Percentiles rank a stretch among this genome's conserved stretches.
Evolutionary conservation across 2,797 vertebrate species (phyloP).

Genomic region (Bryconaethiops microstoma): DNA sequence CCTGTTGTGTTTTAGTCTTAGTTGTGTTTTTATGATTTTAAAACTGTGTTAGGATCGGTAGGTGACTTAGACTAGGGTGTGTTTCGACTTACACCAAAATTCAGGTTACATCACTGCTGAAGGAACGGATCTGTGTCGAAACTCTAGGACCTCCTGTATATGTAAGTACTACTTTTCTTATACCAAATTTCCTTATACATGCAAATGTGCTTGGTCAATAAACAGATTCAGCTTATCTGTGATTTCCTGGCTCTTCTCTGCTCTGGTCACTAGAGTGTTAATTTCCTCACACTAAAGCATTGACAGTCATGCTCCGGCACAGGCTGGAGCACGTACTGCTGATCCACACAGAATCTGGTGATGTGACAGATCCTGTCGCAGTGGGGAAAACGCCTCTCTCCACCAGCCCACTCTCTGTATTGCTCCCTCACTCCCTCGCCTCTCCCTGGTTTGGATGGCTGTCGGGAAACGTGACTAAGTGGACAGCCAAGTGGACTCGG

Average conservation of each 20-base stretch:
- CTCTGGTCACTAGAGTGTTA: slow-evolving; percentile 24
- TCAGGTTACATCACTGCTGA: no score
- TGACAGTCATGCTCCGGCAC: slow-evolving; percentile 27
- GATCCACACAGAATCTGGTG: slow-evolving; percentile 51
- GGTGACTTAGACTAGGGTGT: no score
- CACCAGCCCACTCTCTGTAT: slow-evolving; percentile 21
- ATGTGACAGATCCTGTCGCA: slow-evolving; percentile 58
- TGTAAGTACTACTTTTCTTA: not conserved
- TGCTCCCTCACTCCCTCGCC: not conserved
- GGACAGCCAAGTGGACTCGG: slow-evolving; percentile 42
- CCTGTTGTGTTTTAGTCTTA: no score
- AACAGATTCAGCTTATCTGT: not conserved
- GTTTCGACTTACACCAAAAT: no score
- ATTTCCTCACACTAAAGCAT: slow-evolving; percentile 33
- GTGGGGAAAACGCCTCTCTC: slow-evolving; percentile 35
- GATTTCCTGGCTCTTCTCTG: not conserved
- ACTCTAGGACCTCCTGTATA: no score
- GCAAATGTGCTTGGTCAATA: not conserved
- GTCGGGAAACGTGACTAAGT: slow-evolving; percentile 53
- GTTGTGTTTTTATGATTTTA: no score
- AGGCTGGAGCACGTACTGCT: slow-evolving; percentile 48
- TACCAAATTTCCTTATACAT: not conserved
- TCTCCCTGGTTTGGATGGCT: slow-evolving; percentile 38
- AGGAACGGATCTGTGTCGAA: no score
- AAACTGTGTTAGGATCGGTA: no score